Conservation (phyloP, 2,888 invertebrate species). For the Trichacis sp. region DNA sequence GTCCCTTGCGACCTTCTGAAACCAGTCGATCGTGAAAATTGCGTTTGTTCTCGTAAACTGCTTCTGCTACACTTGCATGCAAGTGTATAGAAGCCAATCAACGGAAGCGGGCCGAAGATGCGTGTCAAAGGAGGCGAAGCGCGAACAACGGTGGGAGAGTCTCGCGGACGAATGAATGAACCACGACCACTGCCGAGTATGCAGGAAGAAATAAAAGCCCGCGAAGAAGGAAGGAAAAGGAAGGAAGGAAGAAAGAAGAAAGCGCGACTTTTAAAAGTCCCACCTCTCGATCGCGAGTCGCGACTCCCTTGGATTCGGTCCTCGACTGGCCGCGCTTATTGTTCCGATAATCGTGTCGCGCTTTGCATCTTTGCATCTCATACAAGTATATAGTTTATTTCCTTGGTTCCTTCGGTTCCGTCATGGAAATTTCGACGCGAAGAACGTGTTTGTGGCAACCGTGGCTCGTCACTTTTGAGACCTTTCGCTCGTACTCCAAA, state of each 20-base stretch:
- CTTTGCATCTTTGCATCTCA: constrained; percentile 24
- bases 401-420: too few species aligned
- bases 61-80: too few species aligned
- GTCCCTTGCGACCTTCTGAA: too few species aligned
- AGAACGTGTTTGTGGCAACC: constrained; percentile 63
- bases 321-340: constrained; percentile 6
- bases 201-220: constrained; percentile 44
- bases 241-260: constrained; percentile 46
- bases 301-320: constrained; percentile 1
- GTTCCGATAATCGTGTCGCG: constrained; percentile 34
- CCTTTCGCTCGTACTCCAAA: constrained; percentile 45
- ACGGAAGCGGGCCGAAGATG: constrained; percentile 17
- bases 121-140: constrained; percentile 30
- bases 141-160: constrained; percentile 45
- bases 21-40: too few species aligned
- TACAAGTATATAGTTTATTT: too few species aligned
- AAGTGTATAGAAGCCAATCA: constrained; percentile 8
- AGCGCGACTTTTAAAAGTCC: constrained; percentile 43
- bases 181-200: constrained; percentile 59
- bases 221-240: constrained; percentile 12
- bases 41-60: too few species aligned
- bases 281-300: constrained; percentile 14
- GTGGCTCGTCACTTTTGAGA: constrained; percentile 58
- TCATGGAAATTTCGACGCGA: constrained; percentile 57
- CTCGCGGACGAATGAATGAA: constrained; percentile 64